Evolutionary conservation across 2,113 vertebrate species (phyloP).

Genomic region (Philantomba maxwellii): DNA sequence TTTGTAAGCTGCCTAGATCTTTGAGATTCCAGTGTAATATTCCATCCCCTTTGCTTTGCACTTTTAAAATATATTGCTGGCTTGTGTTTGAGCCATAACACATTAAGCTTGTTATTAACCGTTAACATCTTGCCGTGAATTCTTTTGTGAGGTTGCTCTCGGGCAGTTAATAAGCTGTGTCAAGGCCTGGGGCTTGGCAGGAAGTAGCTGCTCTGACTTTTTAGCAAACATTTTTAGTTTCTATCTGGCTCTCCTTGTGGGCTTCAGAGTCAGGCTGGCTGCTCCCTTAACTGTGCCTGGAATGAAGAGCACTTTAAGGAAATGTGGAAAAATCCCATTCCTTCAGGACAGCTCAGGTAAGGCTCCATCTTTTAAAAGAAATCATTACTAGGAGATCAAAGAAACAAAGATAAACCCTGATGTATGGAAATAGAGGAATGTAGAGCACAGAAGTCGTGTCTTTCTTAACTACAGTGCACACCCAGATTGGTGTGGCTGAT

Average conservation of each 20-base stretch:
- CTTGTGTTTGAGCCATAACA: not conserved
- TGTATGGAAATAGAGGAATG: not conserved
- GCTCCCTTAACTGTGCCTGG: not conserved
- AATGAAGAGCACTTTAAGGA: not conserved
- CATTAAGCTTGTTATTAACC: constrained; percentile 8
- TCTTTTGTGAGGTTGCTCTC: not conserved
- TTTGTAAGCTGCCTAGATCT: not conserved
- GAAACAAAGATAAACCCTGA: not conserved
- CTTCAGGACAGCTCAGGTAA: not conserved
- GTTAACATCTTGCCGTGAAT: not conserved
- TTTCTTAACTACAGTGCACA: not conserved
- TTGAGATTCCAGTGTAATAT: not conserved
- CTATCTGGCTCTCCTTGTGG: not conserved
- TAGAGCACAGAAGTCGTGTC: not conserved
- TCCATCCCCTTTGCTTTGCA: not conserved
- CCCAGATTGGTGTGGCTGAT: not conserved
- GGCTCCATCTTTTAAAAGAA: not conserved
- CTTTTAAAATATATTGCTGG: not conserved
- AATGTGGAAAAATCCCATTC: not conserved
- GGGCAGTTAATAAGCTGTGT: not conserved
- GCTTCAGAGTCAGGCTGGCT: not conserved
- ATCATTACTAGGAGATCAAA: not conserved
- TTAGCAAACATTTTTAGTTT: not conserved
- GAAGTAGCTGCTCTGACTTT: not conserved
- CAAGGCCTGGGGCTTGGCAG: not conserved